phyloP scores from a whole-genome alignment of 2,888 invertebrate species.

The Baccha elongata region DNA sequence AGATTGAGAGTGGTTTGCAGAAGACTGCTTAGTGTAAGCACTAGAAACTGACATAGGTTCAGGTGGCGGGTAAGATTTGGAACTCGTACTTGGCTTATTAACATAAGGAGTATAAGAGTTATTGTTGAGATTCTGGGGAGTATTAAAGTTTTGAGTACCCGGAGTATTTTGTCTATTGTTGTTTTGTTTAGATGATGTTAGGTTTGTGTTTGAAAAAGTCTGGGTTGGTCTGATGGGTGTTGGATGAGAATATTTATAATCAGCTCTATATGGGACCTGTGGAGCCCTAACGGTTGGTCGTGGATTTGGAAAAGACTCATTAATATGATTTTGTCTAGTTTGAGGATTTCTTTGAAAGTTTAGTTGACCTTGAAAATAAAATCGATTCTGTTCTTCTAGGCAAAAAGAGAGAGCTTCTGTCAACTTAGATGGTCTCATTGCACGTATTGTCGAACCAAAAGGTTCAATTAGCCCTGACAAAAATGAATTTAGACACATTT shows the following conservation, averaged over 20 bases:
- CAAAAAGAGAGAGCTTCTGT: conserved; percentile 64
- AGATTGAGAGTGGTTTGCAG: conserved; percentile 2
- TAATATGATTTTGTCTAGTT: neutral
- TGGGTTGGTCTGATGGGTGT: conserved; percentile 1
- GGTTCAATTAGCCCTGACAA: conserved; percentile 71
- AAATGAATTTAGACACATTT: conserved; percentile 74
- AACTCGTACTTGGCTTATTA: conserved; percentile 7
- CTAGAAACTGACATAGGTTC: conserved; percentile 24
- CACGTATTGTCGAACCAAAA: conserved; percentile 70
- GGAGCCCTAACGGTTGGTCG: neutral
- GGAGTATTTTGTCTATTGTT: conserved; percentile 10
- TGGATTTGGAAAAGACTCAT: neutral
- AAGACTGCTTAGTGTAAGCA: conserved; percentile 1
- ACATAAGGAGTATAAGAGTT: conserved; percentile 4
- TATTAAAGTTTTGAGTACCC: neutral
- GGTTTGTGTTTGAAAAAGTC: conserved; percentile 3
- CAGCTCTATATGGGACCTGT: neutral
- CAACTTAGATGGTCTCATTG: conserved; percentile 70
- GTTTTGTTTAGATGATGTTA: neutral
- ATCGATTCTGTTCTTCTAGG: conserved; percentile 63
- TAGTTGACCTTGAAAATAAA: conserved; percentile 25
- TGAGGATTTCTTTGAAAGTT: neutral
- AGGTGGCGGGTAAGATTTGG: conserved; percentile 8
- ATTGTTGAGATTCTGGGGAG: neutral
- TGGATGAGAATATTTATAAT: conserved; percentile 1